Conservation (phyloP, 2,113 vertebrate genomes). For the Dicentrarchus labrax region DNA sequence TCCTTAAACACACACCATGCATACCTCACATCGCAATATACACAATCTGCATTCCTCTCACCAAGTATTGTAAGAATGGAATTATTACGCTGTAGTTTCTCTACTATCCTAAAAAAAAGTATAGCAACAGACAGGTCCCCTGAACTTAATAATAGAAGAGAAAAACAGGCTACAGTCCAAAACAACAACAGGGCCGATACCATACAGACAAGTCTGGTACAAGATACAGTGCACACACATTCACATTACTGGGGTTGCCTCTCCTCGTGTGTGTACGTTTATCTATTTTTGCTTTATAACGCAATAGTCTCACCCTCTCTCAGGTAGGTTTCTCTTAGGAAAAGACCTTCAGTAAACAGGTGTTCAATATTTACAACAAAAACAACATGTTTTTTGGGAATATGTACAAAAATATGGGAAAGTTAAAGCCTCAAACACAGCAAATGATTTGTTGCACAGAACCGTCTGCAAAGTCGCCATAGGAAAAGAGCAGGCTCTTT, state of each 20-base stretch:
- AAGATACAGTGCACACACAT: not conserved
- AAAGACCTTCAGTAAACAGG: not conserved
- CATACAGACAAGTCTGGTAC: not conserved
- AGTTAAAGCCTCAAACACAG: no score
- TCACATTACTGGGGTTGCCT: not conserved
- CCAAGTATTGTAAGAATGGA: not conserved
- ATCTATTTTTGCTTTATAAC: not conserved
- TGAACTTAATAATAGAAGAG: not conserved
- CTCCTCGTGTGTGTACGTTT: not conserved
- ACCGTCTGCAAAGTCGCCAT: no score
- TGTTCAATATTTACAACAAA: not conserved
- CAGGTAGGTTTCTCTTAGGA: not conserved
- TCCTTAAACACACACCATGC: constrained; percentile 50
- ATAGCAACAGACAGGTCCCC: not conserved
- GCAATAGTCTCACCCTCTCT: not conserved
- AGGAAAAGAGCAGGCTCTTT: no score
- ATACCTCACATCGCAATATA: constrained; percentile 23
- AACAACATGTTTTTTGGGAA: not conserved
- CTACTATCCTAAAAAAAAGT: not conserved
- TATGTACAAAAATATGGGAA: not conserved
- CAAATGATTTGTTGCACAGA: no score
- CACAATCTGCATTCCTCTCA: constrained; percentile 1
- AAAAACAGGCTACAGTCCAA: not conserved
- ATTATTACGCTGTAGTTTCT: not conserved
- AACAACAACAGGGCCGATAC: not conserved